Evolutionary conservation across 2,888 invertebrate species (phyloP), one percentile per base, ranked within the genome.

Genomic region (Elmis aenea): DNA sequence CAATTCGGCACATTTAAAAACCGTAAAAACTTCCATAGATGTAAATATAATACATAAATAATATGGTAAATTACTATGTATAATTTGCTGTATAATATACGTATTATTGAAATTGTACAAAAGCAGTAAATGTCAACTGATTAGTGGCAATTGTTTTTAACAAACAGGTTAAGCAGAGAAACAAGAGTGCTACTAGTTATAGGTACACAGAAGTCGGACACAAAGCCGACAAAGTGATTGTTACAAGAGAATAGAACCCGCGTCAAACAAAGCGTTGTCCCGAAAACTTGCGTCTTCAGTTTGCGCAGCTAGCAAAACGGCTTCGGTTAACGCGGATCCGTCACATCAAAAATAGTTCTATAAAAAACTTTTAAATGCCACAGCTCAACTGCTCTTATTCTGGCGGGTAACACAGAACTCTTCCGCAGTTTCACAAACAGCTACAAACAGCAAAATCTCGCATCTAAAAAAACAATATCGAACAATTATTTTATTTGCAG

Each of bases 151-250:
- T n/a, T 27, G 24, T 45, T 50, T 50, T 45, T 41, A 51, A 37
- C 26, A 14, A 40, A 36, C 32, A 60, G 65, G 63, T 65, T 64
- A 65, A 63, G 65, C 66, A 65, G 65, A 66, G 65, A 62, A 62
- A 64, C 63, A 64, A 65, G 64, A 64, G 64, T 63, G 58, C 59
- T 59, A 53, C 47, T 46, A 48, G 12, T 14, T 29, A 31, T 31
- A 15, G 26, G 24, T 28, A 26, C 20, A 43, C 33, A 39, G 14
- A 33, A 22, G 30, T 35, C 33, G 23, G 30, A 24, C 26, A 33
- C 33, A 39, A 28, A 30, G 26, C 36, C 35, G 29, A 36, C 32
- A 42, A 25, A 43, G 52, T 58, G 59, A 62, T 62, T 61, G 62
- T 62, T 62, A 60, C 55, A 61, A 55, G 59, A 57, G 53, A 57